phyloP scores from a whole-genome alignment of 2,888 invertebrate genomes.

The Clepsis dumicolana region DNA sequence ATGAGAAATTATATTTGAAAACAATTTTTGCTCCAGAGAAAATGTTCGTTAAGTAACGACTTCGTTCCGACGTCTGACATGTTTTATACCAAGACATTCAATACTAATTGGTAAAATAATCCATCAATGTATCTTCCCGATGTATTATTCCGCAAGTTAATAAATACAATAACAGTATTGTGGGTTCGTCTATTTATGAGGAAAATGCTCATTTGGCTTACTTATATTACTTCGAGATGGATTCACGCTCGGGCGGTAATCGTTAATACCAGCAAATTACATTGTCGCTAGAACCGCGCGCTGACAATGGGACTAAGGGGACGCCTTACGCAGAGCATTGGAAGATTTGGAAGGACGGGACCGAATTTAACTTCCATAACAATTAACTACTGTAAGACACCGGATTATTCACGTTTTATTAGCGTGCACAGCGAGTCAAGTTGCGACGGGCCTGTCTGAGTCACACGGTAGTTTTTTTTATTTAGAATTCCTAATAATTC shows the following conservation, averaged over 20 bases:
- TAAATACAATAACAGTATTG: constrained; percentile 39
- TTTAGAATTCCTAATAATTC: too few relatives aligned
- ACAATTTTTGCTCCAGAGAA: neutral
- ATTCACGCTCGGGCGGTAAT: constrained; percentile 38
- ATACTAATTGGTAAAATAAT: constrained; percentile 43
- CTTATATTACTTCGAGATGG: constrained; percentile 43
- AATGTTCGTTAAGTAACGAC: neutral
- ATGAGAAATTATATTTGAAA: neutral
- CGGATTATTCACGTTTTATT: too few relatives aligned
- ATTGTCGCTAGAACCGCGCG: constrained; percentile 30
- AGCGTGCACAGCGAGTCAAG: too few relatives aligned
- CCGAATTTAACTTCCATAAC: neutral
- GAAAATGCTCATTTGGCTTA: constrained; percentile 42
- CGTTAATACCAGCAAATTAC: constrained; percentile 42
- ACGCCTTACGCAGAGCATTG: neutral
- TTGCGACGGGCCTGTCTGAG: too few relatives aligned
- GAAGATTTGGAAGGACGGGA: neutral
- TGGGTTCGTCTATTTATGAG: constrained; percentile 33
- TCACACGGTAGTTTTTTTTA: too few relatives aligned
- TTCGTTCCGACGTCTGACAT: neutral
- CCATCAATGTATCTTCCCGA: constrained; percentile 22
- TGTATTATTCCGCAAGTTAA: constrained; percentile 29
- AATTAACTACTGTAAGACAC: too few relatives aligned
- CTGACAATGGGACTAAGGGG: constrained; percentile 14
- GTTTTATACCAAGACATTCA: constrained; percentile 25